Evolutionary conservation across 37 sponge, comb jelly and placozoan genomes (phyloP).

Genomic region (Bolinopsis microptera): DNA sequence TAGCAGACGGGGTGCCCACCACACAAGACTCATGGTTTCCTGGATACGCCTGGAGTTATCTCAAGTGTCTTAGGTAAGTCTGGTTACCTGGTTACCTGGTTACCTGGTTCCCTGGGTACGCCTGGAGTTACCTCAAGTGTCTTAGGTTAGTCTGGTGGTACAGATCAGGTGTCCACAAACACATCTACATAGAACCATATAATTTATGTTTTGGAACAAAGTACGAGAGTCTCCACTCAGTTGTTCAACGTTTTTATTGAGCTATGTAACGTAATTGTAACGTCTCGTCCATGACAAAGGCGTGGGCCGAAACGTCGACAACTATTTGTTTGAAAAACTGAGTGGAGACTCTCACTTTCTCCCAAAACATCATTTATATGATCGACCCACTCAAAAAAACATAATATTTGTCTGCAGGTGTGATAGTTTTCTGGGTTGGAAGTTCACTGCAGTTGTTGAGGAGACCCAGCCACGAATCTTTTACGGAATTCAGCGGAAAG

Average conservation of each 20-base stretch:
- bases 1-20: background rate
- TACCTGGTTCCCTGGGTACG: background rate
- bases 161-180: background rate
- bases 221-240: too few species aligned
- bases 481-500: constrained; percentile 35
- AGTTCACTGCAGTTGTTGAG: constrained; percentile 7
- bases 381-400: too few species aligned
- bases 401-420: too few species aligned
- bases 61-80: background rate
- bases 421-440: constrained; percentile 47
- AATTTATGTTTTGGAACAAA: too few species aligned
- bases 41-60: constrained; percentile 56
- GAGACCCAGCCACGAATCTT: background rate
- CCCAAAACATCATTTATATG: too few species aligned
- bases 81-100: background rate
- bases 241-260: too few species aligned
- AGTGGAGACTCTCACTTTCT: too few species aligned
- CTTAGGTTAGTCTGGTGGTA: background rate
- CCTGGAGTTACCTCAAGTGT: background rate
- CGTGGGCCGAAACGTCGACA: too few species aligned
- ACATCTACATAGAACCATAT: too few species aligned
- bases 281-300: too few species aligned
- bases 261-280: too few species aligned
- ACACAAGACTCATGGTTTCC: constrained; percentile 47
- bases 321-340: too few species aligned